Evolutionary conservation across 2,888 invertebrate genomes (phyloP).

Genomic region (Brenthis daphne): DNA sequence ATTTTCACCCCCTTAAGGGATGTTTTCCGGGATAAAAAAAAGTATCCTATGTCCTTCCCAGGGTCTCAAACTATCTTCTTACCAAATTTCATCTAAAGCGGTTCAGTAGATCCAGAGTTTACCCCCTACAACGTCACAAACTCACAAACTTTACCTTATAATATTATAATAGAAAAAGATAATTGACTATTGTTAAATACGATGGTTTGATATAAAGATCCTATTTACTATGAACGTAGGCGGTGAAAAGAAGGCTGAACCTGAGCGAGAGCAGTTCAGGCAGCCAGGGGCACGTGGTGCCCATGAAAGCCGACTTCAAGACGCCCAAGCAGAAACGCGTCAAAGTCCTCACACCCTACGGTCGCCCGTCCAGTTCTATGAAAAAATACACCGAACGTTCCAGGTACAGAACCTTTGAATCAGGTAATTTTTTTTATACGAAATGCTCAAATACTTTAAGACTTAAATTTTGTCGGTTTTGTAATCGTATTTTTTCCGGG

Average conservation of each 20-base stretch:
- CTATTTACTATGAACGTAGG: conserved; percentile 55
- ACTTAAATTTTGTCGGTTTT: conserved; percentile 6
- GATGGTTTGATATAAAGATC: background rate
- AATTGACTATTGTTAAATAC: background rate
- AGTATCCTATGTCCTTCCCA: no score
- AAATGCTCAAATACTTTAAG: conserved; percentile 2
- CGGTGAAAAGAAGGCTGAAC: conserved; percentile 93
- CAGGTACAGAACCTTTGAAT: conserved; percentile 62
- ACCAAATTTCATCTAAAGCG: no score
- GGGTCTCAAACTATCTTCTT: no score
- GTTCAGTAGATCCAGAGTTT: no score
- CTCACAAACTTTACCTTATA: no score
- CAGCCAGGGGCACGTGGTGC: conserved; percentile 82
- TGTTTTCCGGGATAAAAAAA: no score
- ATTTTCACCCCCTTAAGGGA: no score
- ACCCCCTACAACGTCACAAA: no score
- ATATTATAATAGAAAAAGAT: no score
- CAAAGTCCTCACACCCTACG: conserved; percentile 75
- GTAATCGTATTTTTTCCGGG: background rate
- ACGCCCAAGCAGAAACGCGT: conserved; percentile 83
- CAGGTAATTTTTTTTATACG: conserved; percentile 51
- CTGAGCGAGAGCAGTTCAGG: conserved; percentile 84
- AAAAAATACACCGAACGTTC: conserved; percentile 81
- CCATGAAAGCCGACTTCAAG: conserved; percentile 85
- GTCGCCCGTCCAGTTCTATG: conserved; percentile 80